Evolutionary conservation across 2,113 vertebrate genomes (phyloP).

Genomic region (Hemiscyllium ocellatum): DNA sequence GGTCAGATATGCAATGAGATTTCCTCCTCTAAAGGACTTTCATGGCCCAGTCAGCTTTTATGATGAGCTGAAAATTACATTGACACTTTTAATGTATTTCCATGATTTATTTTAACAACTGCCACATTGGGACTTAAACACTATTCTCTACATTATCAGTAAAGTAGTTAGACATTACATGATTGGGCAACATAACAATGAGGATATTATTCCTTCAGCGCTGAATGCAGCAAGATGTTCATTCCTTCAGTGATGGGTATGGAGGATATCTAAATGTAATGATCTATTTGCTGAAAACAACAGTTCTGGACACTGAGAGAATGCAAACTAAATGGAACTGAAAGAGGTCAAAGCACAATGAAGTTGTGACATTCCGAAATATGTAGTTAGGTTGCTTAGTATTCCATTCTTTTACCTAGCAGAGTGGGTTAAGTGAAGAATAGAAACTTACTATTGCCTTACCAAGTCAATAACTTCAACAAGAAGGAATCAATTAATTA

Average conservation of each 20-base stretch:
- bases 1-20: neutral
- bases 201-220: neutral
- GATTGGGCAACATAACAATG: neutral
- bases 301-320: neutral
- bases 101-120: neutral
- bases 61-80: neutral
- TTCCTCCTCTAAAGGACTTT: neutral
- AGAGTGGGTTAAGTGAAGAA: too few relatives aligned
- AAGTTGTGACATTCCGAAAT: too few relatives aligned
- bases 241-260: neutral
- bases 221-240: neutral
- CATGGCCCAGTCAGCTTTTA: neutral
- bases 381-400: too few relatives aligned
- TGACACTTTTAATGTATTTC: neutral
- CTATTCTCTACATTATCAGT: neutral
- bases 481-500: too few relatives aligned
- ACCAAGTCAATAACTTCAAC: too few relatives aligned
- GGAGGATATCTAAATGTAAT: neutral
- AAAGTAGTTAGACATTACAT: neutral
- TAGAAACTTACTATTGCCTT: too few relatives aligned
- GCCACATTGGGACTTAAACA: neutral
- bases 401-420: too few relatives aligned
- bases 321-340: neutral
- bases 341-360: too few relatives aligned
- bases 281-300: neutral